Evolutionary conservation across 92 coral and sea anemone genomes (phyloP).

Genomic region (Zoanthus sansibaricus): DNA sequence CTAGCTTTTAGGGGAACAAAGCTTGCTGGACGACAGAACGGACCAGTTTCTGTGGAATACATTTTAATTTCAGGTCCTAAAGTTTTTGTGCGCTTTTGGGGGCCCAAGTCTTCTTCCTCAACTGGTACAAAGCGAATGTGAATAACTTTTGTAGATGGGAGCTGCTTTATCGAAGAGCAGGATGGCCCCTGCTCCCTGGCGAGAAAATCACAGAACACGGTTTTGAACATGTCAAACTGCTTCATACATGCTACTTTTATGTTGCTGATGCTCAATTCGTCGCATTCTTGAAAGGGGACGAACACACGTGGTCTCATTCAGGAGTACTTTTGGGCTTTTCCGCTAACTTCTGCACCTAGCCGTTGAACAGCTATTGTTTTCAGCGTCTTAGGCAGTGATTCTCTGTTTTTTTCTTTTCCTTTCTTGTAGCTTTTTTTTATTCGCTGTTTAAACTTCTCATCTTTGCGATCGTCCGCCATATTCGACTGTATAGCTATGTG

Average conservation of each 20-base stretch:
- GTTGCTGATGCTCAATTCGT: conserved; percentile 4
- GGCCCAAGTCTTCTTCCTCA: conserved; percentile 29
- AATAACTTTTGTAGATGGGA: conserved; percentile 16
- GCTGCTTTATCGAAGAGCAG: neutral
- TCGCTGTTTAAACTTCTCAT: conserved; percentile 16
- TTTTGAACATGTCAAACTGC: conserved; percentile 5
- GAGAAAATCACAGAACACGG: conserved; percentile 9
- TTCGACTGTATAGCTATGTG: neutral
- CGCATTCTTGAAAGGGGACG: neutral
- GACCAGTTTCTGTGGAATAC: conserved; percentile 19
- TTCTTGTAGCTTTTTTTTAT: conserved; percentile 12
- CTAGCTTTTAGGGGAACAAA: conserved; percentile 34
- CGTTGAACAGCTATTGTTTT: conserved; percentile 7
- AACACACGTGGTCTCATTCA: conserved; percentile 28
- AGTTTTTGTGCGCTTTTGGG: conserved; percentile 10
- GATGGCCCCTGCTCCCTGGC: conserved; percentile 14
- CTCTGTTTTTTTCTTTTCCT: neutral
- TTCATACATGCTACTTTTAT: conserved; percentile 15
- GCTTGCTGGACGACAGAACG: conserved; percentile 24
- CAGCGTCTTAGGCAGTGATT: conserved; percentile 11
- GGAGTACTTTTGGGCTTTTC: conserved; percentile 24
- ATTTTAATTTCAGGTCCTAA: conserved; percentile 14
- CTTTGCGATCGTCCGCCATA: conserved; percentile 2
- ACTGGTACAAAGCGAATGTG: conserved; percentile 24
- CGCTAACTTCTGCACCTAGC: conserved; percentile 13